Evolutionary conservation across 1,140 invertebrate genomes (phyloP).

Genomic region (Lithobius niger): DNA sequence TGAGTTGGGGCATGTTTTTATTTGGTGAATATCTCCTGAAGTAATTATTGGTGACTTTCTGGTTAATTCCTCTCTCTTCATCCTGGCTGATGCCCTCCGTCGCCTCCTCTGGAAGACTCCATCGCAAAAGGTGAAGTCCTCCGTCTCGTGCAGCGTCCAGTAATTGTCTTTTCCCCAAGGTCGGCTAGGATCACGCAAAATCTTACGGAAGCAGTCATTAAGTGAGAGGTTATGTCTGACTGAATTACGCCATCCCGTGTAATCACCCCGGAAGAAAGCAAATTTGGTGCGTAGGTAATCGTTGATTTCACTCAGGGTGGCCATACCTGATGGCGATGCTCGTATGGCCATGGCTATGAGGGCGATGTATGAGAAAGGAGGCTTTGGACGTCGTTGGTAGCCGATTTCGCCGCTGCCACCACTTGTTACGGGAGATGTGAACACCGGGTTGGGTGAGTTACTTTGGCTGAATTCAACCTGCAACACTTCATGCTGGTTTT

Average conservation of each 20-base stretch:
- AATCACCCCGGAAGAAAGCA: conserved; percentile 83
- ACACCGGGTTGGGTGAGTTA: too few relatives aligned
- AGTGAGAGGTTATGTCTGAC: conserved; percentile 90
- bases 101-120: conserved; percentile 83
- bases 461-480: too few relatives aligned
- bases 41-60: too few relatives aligned
- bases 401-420: conserved; percentile 30
- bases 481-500: too few relatives aligned
- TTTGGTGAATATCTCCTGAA: too few relatives aligned
- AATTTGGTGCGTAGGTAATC: conserved; percentile 69
- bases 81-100: too few relatives aligned
- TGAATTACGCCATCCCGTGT: conserved; percentile 99
- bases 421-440: too few relatives aligned
- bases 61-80: too few relatives aligned
- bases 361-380: conserved; percentile 92
- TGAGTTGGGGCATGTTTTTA: too few relatives aligned
- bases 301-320: conserved; percentile 85
- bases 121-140: conserved; percentile 95
- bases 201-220: conserved; percentile 94
- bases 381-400: conserved; percentile 73
- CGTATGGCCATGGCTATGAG: conserved; percentile 96
- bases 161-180: conserved; percentile 88
- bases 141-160: conserved; percentile 91
- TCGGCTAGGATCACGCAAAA: conserved; percentile 71
- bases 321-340: conserved; percentile 63